phyloP scores from a whole-genome alignment of 53 echinoderm and acorn worm genomes.

The Holothuria leucospilota region DNA sequence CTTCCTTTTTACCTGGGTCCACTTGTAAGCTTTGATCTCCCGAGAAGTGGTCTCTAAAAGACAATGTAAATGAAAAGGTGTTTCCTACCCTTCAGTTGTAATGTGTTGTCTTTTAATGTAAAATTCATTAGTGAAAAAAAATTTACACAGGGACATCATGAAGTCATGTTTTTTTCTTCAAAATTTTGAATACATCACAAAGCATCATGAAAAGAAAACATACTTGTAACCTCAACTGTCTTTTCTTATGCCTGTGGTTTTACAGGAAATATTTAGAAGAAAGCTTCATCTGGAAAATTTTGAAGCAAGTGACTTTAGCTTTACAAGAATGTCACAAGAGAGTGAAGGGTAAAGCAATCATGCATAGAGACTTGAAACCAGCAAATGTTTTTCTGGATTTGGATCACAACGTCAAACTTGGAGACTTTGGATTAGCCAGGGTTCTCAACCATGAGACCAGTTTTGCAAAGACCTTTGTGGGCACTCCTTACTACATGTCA shows the following conservation, averaged over 20 bases:
- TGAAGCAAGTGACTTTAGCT: conserved; percentile 83
- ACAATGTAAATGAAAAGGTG: too few relatives aligned
- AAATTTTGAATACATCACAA: neutral
- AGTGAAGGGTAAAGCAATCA: conserved; percentile 82
- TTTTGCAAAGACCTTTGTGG: conserved; percentile 98
- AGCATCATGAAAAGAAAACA: neutral
- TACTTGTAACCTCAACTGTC: neutral
- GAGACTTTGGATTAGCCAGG: conserved; percentile 96
- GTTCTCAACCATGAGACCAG: conserved; percentile 94
- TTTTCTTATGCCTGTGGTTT: neutral
- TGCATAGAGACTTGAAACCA: conserved; percentile 95
- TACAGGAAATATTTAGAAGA: conserved; percentile 95
- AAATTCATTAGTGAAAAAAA: too few relatives aligned
- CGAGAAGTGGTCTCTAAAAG: too few relatives aligned
- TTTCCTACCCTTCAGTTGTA: too few relatives aligned
- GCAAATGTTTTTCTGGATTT: conserved; percentile 95
- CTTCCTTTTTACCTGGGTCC: too few relatives aligned
- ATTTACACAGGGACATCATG: neutral
- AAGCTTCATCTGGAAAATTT: conserved; percentile 90
- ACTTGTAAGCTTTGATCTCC: too few relatives aligned
- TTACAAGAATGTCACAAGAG: conserved; percentile 94
- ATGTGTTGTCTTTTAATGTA: too few relatives aligned
- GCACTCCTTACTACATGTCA: conserved; percentile 99
- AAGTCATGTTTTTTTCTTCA: neutral
- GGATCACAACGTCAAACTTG: conserved; percentile 90